Evolutionary conservation across 2,113 vertebrate species (phyloP).

Genomic region (Oxyruncus cristatus): DNA sequence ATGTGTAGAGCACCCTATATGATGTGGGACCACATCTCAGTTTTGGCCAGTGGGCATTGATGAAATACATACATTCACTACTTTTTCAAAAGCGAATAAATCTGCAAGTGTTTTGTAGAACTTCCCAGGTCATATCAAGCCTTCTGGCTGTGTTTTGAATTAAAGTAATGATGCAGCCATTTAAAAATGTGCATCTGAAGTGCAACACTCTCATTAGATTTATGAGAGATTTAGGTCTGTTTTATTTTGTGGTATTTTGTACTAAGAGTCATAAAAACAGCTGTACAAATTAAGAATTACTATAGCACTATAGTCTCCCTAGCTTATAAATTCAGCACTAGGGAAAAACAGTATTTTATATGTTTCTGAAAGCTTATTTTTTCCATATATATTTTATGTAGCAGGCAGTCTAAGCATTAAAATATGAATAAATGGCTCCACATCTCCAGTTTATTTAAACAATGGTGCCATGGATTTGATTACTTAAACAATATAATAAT

Average conservation of each 20-base stretch:
- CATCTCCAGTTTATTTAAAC: conserved; percentile 37
- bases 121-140: not conserved
- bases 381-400: conserved; percentile 21
- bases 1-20: not conserved
- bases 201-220: not conserved
- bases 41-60: not conserved
- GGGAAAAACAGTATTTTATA: not conserved
- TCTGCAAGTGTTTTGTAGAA: not conserved
- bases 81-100: not conserved
- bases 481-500: conserved; percentile 20
- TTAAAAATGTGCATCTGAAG: conserved; percentile 23
- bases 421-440: conserved; percentile 15
- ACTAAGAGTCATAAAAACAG: conserved; percentile 20
- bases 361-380: conserved; percentile 20
- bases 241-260: conserved; percentile 30
- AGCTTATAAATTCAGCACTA: conserved; percentile 7
- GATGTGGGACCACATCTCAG: not conserved
- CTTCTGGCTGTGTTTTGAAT: conserved; percentile 34
- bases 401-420: conserved; percentile 1
- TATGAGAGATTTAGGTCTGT: not conserved
- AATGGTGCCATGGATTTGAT: not conserved
- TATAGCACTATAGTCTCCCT: not conserved
- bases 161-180: conserved; percentile 1
- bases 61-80: not conserved
- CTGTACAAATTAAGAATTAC: conserved; percentile 44